phyloP scores from a whole-genome alignment of 2,797 vertebrate species.

The Sebastes nivosus region DNA sequence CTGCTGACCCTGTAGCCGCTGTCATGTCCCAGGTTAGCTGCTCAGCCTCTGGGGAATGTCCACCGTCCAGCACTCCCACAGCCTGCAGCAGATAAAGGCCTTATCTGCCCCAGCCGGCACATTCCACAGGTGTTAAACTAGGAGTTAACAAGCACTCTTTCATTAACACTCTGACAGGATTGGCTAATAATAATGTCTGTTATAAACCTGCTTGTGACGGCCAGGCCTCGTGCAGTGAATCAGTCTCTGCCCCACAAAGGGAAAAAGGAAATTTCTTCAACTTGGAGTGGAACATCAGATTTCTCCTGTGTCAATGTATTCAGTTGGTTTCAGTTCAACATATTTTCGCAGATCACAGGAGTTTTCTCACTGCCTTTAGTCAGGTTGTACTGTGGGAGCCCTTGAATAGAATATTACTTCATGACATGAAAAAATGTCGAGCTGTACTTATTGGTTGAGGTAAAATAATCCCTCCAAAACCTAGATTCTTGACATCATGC shows the following conservation, averaged over 20 bases:
- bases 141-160: constrained; percentile 46
- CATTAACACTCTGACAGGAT: constrained; percentile 21
- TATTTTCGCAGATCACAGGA: background rate
- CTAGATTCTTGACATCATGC: background rate
- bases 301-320: background rate
- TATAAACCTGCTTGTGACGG: background rate
- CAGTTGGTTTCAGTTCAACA: background rate
- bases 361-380: background rate
- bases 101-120: constrained; percentile 22
- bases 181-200: constrained; percentile 19
- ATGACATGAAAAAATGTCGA: background rate
- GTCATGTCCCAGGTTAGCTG: constrained; percentile 54
- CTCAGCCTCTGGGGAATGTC: constrained; percentile 50
- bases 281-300: background rate
- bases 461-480: background rate
- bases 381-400: background rate
- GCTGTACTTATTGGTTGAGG: background rate
- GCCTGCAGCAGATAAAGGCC: constrained; percentile 53
- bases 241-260: background rate
- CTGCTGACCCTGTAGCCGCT: constrained; percentile 44
- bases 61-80: constrained; percentile 38
- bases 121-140: constrained; percentile 49
- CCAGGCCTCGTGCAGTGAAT: background rate
- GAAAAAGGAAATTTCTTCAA: background rate
- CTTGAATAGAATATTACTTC: background rate